These are phyloP conservation scores for Ochropacha duplaris DNA, from an alignment of 2,888 invertebrate genomes.

Conservation along the genomic window DNA sequence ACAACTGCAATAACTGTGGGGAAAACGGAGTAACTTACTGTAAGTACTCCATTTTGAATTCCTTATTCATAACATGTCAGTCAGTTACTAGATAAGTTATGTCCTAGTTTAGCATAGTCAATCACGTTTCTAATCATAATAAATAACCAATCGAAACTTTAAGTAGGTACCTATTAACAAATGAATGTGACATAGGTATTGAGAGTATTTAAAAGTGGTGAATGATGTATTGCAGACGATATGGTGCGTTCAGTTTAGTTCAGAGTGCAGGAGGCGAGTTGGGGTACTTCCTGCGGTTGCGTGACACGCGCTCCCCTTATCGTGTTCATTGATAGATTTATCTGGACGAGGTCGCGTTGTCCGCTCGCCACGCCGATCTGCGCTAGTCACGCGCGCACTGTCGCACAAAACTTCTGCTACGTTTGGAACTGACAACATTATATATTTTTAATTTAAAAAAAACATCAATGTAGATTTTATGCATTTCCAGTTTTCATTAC, in stretches of 20 bases:
- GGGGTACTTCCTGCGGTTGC: slow-evolving; percentile 71
- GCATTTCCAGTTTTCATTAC: background rate
- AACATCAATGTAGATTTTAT: background rate
- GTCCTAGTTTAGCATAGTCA: background rate
- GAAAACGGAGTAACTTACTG: background rate
- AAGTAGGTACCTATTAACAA: background rate
- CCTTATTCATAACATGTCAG: background rate
- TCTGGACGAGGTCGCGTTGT: slow-evolving; percentile 72
- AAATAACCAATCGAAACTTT: background rate
- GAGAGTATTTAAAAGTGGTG: slow-evolving; percentile 26
- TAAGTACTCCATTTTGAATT: background rate
- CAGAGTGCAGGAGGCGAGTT: slow-evolving; percentile 62
- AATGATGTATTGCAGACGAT: slow-evolving; percentile 44
- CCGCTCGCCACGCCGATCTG: slow-evolving; percentile 39
- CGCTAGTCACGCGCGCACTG: slow-evolving; percentile 42
- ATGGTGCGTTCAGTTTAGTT: slow-evolving; percentile 49
- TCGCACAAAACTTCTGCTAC: slow-evolving; percentile 10
- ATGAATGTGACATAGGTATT: slow-evolving; percentile 15
- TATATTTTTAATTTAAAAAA: background rate
- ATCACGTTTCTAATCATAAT: background rate
- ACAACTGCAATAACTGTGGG: background rate
- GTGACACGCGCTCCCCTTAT: slow-evolving; percentile 75
- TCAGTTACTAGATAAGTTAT: slow-evolving; percentile 1
- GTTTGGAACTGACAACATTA: slow-evolving; percentile 1
- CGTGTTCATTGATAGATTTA: slow-evolving; percentile 80